Percentiles rank a stretch among this genome's conserved stretches.
Conservation (phyloP, 1,140 invertebrate genomes). For the Ctenoplectra terminalis region DNA sequence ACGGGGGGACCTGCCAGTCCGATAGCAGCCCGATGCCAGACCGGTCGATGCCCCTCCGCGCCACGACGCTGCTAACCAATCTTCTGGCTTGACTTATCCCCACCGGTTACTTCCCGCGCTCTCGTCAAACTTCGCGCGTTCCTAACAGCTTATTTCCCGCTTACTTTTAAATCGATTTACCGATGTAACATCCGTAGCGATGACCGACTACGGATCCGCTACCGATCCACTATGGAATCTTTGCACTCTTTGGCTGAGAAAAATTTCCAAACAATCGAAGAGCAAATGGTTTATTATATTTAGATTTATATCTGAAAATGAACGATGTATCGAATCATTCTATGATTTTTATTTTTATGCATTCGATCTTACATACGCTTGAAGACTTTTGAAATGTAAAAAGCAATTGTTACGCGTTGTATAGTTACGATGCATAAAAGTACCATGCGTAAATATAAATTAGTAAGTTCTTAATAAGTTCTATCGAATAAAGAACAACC, state of each 20-base stretch:
- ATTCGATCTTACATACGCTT: background rate
- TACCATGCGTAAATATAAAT: background rate
- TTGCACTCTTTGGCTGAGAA: too few species aligned
- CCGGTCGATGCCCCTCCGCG: conserved; percentile 76
- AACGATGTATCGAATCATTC: background rate
- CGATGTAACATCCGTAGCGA: background rate
- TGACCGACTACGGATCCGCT: too few species aligned
- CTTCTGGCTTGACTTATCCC: conserved; percentile 56
- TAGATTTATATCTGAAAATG: background rate
- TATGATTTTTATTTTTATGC: background rate
- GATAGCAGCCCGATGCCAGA: conserved; percentile 78
- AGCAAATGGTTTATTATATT: background rate
- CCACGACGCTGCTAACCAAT: conserved; percentile 64
- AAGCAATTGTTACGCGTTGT: background rate
- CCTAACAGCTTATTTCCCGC: conserved; percentile 30
- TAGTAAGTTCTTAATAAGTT: background rate
- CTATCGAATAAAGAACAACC: background rate
- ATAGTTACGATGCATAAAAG: background rate
- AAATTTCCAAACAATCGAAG: background rate
- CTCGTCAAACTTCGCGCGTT: conserved; percentile 51
- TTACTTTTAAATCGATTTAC: conserved; percentile 28
- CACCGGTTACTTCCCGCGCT: conserved; percentile 48
- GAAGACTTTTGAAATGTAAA: background rate
- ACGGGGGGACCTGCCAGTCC: conserved; percentile 83
- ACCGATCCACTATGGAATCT: background rate